Evolutionary conservation across 2,113 vertebrate genomes (phyloP).

Genomic region (western clawed frog (Xenopus tropicalis)): UCB_Xtro_10.0 CM004443.2:151740501-151741000

Average conservation of each 20-base stretch:
- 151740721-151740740: slow-evolving; percentile 37
- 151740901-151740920: slow-evolving; percentile 13
- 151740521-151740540: slow-evolving; percentile 80
- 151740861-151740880: slow-evolving; percentile 7
- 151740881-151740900: slow-evolving; percentile 8
- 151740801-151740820: slow-evolving; percentile 31
- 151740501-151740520: neutral
- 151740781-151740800: slow-evolving; percentile 18
- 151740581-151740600: neutral
- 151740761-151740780: slow-evolving; percentile 17
- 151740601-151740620: neutral
- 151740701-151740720: slow-evolving; percentile 40
- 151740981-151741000: slow-evolving; percentile 29
- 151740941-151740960: slow-evolving; percentile 15
- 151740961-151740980: slow-evolving; percentile 28
- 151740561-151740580: slow-evolving; percentile 10
- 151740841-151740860: slow-evolving; percentile 25
- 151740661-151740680: slow-evolving; percentile 40
- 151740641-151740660: slow-evolving; percentile 41
- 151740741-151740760: slow-evolving; percentile 34
- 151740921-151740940: slow-evolving; percentile 31
- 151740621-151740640: slow-evolving; percentile 32
- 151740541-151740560: slow-evolving; percentile 71
- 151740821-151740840: slow-evolving; percentile 29
- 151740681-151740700: slow-evolving; percentile 44